Evolutionary conservation across 92 coral and sea anemone genomes (phyloP).

Genomic region (Anthopleura xanthogrammica): DNA sequence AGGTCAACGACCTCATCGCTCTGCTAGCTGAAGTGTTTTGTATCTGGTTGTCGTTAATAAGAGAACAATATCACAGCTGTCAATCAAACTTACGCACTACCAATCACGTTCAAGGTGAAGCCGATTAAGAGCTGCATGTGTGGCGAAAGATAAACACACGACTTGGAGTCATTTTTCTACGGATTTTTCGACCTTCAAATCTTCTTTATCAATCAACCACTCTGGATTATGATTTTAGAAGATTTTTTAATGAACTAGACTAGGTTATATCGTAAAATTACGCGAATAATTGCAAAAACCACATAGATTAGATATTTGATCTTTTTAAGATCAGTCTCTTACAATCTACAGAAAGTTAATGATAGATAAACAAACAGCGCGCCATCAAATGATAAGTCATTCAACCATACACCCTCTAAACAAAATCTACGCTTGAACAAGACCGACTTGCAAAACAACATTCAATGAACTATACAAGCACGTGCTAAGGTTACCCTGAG

Average conservation of each 20-base stretch:
- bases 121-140: slow-evolving; percentile 30
- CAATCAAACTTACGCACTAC: slow-evolving; percentile 50
- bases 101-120: slow-evolving; percentile 62
- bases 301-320: slow-evolving; percentile 5
- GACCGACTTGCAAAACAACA: slow-evolving; percentile 9
- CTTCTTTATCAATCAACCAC: slow-evolving; percentile 2
- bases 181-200: slow-evolving; percentile 1
- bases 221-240: slow-evolving; percentile 4
- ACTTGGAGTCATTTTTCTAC: neutral
- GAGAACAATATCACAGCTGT: slow-evolving; percentile 67
- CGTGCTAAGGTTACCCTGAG: slow-evolving; percentile 1
- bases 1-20: slow-evolving; percentile 65
- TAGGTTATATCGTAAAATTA: neutral
- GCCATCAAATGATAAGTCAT: neutral
- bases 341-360: slow-evolving; percentile 7
- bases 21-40: slow-evolving; percentile 52
- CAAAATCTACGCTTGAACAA: slow-evolving; percentile 2
- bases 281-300: neutral
- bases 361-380: slow-evolving; percentile 7
- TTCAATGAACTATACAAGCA: neutral
- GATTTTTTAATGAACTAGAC: neutral
- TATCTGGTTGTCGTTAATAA: slow-evolving; percentile 38
- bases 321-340: neutral
- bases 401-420: slow-evolving; percentile 6
- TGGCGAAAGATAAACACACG: slow-evolving; percentile 25